phyloP scores from a whole-genome alignment of 1,140 invertebrate species.

The Plectrocnemia conspersa region DNA sequence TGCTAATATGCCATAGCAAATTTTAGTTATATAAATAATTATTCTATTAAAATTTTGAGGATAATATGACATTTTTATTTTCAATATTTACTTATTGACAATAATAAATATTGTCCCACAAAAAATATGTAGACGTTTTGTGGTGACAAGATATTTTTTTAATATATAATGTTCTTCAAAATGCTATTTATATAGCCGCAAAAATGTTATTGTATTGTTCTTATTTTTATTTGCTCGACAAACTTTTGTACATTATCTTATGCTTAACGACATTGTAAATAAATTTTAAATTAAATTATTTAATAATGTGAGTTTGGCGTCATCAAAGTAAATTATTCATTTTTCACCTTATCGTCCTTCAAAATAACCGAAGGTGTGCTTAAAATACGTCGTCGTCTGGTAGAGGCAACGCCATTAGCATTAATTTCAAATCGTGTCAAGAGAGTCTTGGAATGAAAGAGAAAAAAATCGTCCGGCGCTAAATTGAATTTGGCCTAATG shows the following conservation, averaged over 20 bases:
- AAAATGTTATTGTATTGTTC: no score
- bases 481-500: slow-evolving; percentile 23
- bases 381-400: background rate
- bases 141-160: background rate
- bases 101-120: background rate
- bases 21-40: background rate
- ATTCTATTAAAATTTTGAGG: background rate
- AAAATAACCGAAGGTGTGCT: slow-evolving; percentile 4
- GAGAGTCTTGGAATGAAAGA: slow-evolving; percentile 9
- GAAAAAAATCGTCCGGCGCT: slow-evolving; percentile 15
- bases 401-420: slow-evolving; percentile 14
- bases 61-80: background rate
- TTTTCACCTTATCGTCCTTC: background rate
- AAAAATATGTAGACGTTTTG: slow-evolving; percentile 6
- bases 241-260: background rate
- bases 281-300: background rate
- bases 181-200: no score
- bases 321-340: slow-evolving; percentile 7
- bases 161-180: no score
- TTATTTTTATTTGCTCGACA: no score
- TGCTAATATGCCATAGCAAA: background rate
- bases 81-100: no score
- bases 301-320: background rate
- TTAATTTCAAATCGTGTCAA: slow-evolving; percentile 24
- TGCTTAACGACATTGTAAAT: background rate